A percentile compares a stretch with the other conserved stretches of the same genome.
Conservation (phyloP, 2,113 vertebrate genomes). For the Chionis minor region DNA sequence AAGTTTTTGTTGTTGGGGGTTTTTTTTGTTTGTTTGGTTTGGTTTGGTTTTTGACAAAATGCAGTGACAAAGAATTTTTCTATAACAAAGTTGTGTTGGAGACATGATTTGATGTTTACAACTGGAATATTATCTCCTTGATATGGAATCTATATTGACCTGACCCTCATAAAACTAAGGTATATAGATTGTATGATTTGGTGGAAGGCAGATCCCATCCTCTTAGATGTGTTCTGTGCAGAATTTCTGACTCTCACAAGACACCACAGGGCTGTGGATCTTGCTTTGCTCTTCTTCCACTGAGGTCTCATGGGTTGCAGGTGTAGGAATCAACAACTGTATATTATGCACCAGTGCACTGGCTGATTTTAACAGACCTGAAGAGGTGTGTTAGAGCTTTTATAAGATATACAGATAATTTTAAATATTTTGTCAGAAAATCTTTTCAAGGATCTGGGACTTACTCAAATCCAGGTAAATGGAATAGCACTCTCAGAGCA, state of each 20-base stretch:
- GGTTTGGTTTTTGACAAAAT: neutral
- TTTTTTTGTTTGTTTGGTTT: neutral
- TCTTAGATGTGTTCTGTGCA: neutral
- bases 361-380: neutral
- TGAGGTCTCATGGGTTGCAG: neutral
- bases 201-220: neutral
- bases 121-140: neutral
- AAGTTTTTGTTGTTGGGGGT: no score
- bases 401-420: neutral
- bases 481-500: neutral
- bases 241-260: neutral
- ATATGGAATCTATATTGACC: fast-evolving
- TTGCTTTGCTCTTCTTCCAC: neutral
- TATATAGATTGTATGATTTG: neutral
- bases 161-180: neutral
- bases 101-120: neutral
- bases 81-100: neutral
- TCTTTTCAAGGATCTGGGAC: neutral
- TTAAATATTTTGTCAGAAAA: neutral
- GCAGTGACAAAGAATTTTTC: neutral
- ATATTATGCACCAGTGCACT: neutral
- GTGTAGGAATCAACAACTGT: neutral
- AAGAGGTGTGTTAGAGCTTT: neutral
- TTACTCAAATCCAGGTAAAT: neutral
- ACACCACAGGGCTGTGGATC: neutral